Conservation (phyloP, 2,113 vertebrate genomes). For the Grammomys surdaster region DNA sequence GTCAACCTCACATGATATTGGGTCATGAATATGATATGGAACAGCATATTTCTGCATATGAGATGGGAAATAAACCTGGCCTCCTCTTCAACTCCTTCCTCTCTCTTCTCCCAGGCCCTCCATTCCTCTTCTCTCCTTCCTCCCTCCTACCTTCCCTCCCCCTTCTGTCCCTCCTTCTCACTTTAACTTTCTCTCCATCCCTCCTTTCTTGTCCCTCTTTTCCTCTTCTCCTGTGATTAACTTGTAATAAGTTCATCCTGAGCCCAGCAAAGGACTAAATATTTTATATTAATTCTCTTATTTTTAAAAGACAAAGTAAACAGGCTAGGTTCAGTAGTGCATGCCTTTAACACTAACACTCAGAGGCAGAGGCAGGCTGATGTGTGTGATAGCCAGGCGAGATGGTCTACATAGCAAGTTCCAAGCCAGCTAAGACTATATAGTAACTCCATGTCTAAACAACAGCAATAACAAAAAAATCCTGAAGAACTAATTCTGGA, state of each 20-base stretch:
- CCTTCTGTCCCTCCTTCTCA: not conserved
- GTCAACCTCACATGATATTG: not conserved
- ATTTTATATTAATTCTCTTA: not conserved
- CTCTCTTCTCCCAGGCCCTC: not conserved
- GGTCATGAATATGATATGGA: not conserved
- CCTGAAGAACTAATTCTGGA: not conserved
- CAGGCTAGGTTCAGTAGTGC: not conserved
- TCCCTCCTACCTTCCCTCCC: no score
- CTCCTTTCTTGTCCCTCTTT: not conserved
- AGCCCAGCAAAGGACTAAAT: not conserved
- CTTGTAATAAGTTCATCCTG: not conserved
- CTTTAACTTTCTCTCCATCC: no score
- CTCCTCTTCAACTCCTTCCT: not conserved
- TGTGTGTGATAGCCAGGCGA: not conserved
- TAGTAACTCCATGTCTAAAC: not conserved
- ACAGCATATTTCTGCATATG: not conserved
- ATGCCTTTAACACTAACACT: not conserved
- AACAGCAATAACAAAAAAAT: not conserved
- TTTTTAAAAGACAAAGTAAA: not conserved
- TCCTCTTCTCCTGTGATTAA: not conserved
- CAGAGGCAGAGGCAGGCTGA: not conserved
- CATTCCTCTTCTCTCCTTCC: not conserved
- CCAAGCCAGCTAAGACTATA: not conserved
- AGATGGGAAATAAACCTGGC: not conserved
- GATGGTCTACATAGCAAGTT: not conserved